Evolutionary conservation across 2,797 vertebrate species (phyloP).

Genomic region (Trematomus bernacchii): DNA sequence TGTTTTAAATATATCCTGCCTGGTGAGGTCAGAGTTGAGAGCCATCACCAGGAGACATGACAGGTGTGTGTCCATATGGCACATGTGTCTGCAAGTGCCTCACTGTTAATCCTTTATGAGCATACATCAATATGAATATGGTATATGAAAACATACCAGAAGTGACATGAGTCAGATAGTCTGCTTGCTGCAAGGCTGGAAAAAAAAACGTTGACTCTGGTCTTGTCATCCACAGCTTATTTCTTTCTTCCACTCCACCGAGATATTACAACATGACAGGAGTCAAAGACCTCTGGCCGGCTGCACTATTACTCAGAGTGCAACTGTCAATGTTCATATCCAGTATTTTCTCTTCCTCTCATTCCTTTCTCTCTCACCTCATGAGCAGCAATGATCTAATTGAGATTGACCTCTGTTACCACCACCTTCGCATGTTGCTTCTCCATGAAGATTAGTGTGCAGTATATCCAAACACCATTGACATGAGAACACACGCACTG

Average conservation of each 20-base stretch:
- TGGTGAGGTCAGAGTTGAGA: slow-evolving; percentile 15
- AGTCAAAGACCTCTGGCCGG: slow-evolving; percentile 46
- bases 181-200: slow-evolving; percentile 40
- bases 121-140: slow-evolving; percentile 23
- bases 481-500: slow-evolving; percentile 28
- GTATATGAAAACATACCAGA: slow-evolving; percentile 8
- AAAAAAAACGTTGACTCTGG: slow-evolving; percentile 45
- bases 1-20: slow-evolving; percentile 9
- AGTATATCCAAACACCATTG: slow-evolving; percentile 38
- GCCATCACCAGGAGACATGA: background rate
- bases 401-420: slow-evolving; percentile 36
- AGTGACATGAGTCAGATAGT: slow-evolving; percentile 1
- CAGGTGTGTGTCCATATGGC: background rate
- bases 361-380: slow-evolving; percentile 33
- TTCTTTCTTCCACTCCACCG: slow-evolving; percentile 30
- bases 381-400: slow-evolving; percentile 37
- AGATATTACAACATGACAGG: slow-evolving; percentile 47
- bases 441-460: slow-evolving; percentile 27
- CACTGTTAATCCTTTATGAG: slow-evolving; percentile 24
- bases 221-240: slow-evolving; percentile 44
- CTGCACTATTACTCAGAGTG: slow-evolving; percentile 41
- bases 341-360: slow-evolving; percentile 33
- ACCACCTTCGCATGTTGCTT: background rate
- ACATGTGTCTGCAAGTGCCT: background rate
- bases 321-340: slow-evolving; percentile 46